Percentiles rank a stretch among this genome's conserved stretches.
Conservation (phyloP, 1,140 invertebrate genomes). For the Drosophila saltans region DNA sequence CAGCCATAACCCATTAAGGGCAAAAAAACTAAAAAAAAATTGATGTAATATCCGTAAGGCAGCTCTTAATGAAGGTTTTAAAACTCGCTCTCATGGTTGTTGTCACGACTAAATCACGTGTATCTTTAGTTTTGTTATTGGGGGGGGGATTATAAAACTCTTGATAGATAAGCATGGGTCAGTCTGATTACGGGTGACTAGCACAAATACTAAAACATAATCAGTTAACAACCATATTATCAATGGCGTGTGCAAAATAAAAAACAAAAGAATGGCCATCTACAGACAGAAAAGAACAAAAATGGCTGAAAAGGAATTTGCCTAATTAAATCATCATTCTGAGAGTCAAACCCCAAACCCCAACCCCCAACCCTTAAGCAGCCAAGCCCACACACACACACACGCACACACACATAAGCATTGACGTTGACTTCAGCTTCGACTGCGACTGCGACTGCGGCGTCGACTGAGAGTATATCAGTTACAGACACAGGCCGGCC, state of each 20-base stretch:
- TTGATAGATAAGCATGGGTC: conserved; percentile 6
- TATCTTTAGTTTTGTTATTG: not conserved
- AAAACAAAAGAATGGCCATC: not conserved
- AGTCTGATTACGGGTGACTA: conserved; percentile 36
- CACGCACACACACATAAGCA: not conserved
- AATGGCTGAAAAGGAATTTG: conserved; percentile 3
- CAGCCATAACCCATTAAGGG: conserved; percentile 53
- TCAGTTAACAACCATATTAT: not conserved
- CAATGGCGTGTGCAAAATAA: conserved; percentile 3
- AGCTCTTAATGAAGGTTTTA: conserved; percentile 1
- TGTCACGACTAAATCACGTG: conserved; percentile 14
- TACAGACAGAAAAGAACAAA: not conserved
- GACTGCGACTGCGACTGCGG: conserved; percentile 9
- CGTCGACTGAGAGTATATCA: conserved; percentile 72
- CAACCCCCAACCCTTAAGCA: not conserved
- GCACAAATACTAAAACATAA: conserved; percentile 43
- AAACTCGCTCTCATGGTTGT: not conserved
- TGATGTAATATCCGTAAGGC: conserved; percentile 17
- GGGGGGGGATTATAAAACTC: conserved; percentile 14
- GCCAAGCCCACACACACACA: conserved; percentile 3
- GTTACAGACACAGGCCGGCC: conserved; percentile 67
- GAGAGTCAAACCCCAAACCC: not conserved
- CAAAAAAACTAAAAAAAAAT: not conserved
- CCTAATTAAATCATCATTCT: conserved; percentile 11
- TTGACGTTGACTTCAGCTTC: not conserved